Base-by-base conservation (phyloP, 2,888 invertebrate genomes). In the Eupsilia transversa region DNA sequence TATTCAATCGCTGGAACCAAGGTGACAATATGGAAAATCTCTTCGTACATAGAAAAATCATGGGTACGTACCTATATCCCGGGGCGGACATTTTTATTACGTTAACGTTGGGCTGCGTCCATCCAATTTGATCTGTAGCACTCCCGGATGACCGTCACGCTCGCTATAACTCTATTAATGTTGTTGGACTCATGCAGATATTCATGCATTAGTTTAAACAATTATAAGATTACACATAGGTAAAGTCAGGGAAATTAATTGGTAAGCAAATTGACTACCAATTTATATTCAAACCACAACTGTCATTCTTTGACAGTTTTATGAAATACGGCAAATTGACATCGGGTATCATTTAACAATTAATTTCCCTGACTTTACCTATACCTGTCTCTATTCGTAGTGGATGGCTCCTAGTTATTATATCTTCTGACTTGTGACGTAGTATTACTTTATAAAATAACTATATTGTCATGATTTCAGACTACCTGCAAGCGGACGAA, bases 31-130 rank as follows among this genome's bases (percentile, higher is more conserved):
- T 74, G 66, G 75, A 70, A 75, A 82, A 91, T 89, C 87, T 87
- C 85, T 84, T 85, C 82, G 86, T 82, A 82, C 72, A 86, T 79
- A 88, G 81, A 83, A 90, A 89, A 88, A 91, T 90, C 82, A 90
- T 90, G 84, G 88, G 86, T 90, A n/a, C n/a, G n/a, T n/a, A n/a
- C n/a, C n/a, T n/a, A 93, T 93, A 93, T 93, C 93, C 92, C 92
- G 80, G 91, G 93, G 77, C 84, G 85, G 87, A 83, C 89, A 91
- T 89, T 93, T 93, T 93, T 93, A 93, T 93, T 89, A 88, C 80
- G 82, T 77, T 77, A 84, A 84, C 85, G 82, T 54, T 76, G 81
- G 83, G 82, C 77, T 65, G 79, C 87, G 86, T 87, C 88, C 88
- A 86, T 88, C 86, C 90, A 91, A 91, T 91, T 91, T 86, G 85